Evolutionary conservation across 2,797 vertebrate genomes (phyloP).

Genomic region (Schizopygopsis malacanthus): DNA sequence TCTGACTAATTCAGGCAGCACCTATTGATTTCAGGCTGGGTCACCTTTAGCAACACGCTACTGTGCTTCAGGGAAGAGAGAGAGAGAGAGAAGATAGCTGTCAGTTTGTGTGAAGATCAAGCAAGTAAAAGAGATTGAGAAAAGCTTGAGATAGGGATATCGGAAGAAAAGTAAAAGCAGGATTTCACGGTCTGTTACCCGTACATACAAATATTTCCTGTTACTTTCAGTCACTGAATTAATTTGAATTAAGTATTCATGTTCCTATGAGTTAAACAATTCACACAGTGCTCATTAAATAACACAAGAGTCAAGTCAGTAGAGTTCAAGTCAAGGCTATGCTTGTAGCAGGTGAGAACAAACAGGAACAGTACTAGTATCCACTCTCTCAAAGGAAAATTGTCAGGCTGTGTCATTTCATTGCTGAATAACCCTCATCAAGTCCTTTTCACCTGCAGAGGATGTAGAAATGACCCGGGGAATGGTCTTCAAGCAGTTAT

Average conservation of each 20-base stretch:
- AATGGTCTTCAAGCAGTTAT: background rate
- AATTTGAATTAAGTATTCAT: constrained; percentile 7
- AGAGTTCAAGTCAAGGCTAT: background rate
- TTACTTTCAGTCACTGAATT: constrained; percentile 3
- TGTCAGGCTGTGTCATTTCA: background rate
- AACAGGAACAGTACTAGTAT: background rate
- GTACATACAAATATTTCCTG: background rate
- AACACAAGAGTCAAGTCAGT: background rate
- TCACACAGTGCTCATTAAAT: background rate
- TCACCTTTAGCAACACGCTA: constrained; percentile 58
- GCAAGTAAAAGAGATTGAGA: constrained; percentile 19
- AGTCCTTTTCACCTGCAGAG: background rate
- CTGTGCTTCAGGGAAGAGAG: constrained; percentile 34
- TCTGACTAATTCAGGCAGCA: constrained; percentile 65
- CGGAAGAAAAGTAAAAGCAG: background rate
- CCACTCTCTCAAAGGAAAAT: background rate
- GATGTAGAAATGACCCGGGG: background rate
- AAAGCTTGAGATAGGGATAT: background rate
- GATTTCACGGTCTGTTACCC: background rate
- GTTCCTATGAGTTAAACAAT: background rate
- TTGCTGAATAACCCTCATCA: background rate
- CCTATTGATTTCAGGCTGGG: constrained; percentile 64
- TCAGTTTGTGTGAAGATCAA: constrained; percentile 39
- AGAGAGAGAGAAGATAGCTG: constrained; percentile 29
- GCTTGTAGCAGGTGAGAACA: background rate